A percentile compares a stretch with the other conserved stretches of the same genome.
Conservation (phyloP, 2,888 invertebrate species). For the Ashinkailepas kermadecensis region DNA sequence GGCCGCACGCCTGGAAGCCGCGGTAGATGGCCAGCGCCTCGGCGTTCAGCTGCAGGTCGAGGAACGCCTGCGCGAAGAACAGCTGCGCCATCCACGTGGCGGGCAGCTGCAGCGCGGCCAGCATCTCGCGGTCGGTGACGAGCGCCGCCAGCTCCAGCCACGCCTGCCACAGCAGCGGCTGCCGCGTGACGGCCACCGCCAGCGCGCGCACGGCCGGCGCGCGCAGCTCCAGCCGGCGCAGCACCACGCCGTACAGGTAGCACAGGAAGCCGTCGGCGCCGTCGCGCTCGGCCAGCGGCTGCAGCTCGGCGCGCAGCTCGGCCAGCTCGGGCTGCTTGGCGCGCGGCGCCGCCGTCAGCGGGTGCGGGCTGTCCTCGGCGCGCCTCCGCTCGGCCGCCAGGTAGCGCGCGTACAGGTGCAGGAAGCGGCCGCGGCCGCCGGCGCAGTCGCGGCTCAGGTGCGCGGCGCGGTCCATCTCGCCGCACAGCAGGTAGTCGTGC, state of each 20-base stretch:
- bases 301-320: slow-evolving; percentile 39
- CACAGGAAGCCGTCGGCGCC: slow-evolving; percentile 76
- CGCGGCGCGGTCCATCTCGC: slow-evolving; percentile 51
- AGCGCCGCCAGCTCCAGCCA: slow-evolving; percentile 87
- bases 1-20: slow-evolving; percentile 66
- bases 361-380: slow-evolving; percentile 69
- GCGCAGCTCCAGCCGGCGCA: slow-evolving; percentile 75
- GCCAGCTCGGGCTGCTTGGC: not conserved
- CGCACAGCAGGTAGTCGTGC: slow-evolving; percentile 56
- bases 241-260: slow-evolving; percentile 82
- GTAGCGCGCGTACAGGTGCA: slow-evolving; percentile 77
- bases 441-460: slow-evolving; percentile 65
- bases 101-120: slow-evolving; percentile 51
- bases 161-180: slow-evolving; percentile 87
- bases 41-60: slow-evolving; percentile 81
- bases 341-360: slow-evolving; percentile 34
- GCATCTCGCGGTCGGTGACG: slow-evolving; percentile 69
- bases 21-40: slow-evolving; percentile 79
- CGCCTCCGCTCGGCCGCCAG: slow-evolving; percentile 84
- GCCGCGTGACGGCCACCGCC: slow-evolving; percentile 60
- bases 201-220: slow-evolving; percentile 70
- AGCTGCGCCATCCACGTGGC: slow-evolving; percentile 84
- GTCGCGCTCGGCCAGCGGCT: slow-evolving; percentile 38
- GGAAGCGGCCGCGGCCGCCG: slow-evolving; percentile 65
- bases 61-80: slow-evolving; percentile 80